Evolutionary conservation across 2,797 vertebrate species (phyloP).

Genomic region (Pantherophis alleghaniensis): DNA sequence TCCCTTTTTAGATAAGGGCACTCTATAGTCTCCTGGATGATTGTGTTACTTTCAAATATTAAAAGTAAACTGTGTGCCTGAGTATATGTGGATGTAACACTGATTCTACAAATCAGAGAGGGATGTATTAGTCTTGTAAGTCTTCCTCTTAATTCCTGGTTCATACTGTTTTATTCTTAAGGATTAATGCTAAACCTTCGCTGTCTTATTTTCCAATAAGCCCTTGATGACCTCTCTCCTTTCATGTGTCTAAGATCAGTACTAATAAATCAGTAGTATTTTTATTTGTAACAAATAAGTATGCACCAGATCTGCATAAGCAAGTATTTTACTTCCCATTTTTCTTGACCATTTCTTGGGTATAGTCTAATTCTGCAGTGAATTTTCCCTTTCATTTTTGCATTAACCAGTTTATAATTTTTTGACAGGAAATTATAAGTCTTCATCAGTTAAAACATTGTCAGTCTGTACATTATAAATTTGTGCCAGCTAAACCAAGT

Average conservation of each 20-base stretch:
- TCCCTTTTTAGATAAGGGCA: neutral
- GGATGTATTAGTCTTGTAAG: neutral
- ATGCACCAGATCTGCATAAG: neutral
- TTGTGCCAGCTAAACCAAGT: neutral
- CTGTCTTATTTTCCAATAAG: neutral
- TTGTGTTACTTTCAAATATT: neutral
- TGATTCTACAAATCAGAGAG: neutral
- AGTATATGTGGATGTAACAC: neutral
- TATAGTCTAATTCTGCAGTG: neutral
- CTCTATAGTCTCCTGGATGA: neutral
- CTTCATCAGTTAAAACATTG: neutral
- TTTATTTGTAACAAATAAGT: neutral
- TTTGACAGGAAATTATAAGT: neutral
- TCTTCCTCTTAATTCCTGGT: neutral
- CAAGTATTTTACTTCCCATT: neutral
- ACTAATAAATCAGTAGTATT: neutral
- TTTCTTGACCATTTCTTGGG: neutral
- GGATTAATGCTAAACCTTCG: neutral
- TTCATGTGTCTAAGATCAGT: neutral
- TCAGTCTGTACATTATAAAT: neutral
- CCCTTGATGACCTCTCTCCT: neutral
- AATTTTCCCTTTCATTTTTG: neutral
- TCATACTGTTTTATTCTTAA: neutral
- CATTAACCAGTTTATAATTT: neutral
- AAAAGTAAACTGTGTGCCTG: neutral